Conservation (phyloP, 2,888 invertebrate species). For the Sphecodes monilicornis region DNA sequence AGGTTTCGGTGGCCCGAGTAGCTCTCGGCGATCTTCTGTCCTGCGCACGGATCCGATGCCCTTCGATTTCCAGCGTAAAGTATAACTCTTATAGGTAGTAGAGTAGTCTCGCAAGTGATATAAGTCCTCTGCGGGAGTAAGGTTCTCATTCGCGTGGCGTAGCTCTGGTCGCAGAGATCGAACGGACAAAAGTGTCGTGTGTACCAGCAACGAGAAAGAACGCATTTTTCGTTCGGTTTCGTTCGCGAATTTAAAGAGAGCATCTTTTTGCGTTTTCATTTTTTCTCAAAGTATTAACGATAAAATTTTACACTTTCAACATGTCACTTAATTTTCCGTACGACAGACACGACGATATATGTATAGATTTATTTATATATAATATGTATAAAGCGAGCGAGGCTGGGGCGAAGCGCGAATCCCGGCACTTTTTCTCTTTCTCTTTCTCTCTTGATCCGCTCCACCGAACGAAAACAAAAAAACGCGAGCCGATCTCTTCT, state of each 20-base stretch:
- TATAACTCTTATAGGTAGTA: not conserved
- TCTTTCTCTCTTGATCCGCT: too few species aligned
- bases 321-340: slow-evolving; percentile 61
- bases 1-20: slow-evolving; percentile 17
- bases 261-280: slow-evolving; percentile 26
- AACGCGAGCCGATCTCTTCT: not conserved
- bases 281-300: slow-evolving; percentile 65
- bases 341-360: slow-evolving; percentile 64
- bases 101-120: slow-evolving; percentile 26
- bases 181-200: slow-evolving; percentile 48
- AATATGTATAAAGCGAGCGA: slow-evolving; percentile 50
- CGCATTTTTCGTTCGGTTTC: slow-evolving; percentile 14
- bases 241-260: slow-evolving; percentile 43
- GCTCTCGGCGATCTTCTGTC: slow-evolving; percentile 30
- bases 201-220: slow-evolving; percentile 59
- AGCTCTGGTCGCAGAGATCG: slow-evolving; percentile 29
- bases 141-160: slow-evolving; percentile 20
- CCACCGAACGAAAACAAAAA: not conserved
- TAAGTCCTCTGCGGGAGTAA: slow-evolving; percentile 21
- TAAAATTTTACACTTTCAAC: slow-evolving; percentile 74
- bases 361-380: slow-evolving; percentile 38
- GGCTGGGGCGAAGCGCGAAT: slow-evolving; percentile 33
- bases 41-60: slow-evolving; percentile 32
- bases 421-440: not conserved
- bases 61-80: slow-evolving; percentile 39